phyloP scores from a whole-genome alignment of 2,797 vertebrate genomes.

The Acipenser oxyrinchus region DNA sequence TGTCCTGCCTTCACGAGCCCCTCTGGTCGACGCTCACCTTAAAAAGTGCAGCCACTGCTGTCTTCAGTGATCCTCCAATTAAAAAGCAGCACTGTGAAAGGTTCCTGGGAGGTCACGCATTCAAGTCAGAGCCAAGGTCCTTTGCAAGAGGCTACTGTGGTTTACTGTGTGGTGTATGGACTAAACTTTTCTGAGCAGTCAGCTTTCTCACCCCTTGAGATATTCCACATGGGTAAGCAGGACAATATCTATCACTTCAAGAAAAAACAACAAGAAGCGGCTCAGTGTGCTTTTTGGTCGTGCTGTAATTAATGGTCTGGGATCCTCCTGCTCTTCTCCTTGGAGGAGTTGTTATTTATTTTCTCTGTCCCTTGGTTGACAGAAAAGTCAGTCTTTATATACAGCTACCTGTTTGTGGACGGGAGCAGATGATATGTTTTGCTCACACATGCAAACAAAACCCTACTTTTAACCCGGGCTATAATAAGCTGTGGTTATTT shows the following conservation, averaged over 20 bases:
- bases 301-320: conserved; percentile 4
- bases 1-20: neutral
- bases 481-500: neutral
- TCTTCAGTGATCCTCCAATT: neutral
- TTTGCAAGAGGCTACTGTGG: neutral
- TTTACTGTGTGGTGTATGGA: neutral
- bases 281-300: neutral
- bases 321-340: neutral
- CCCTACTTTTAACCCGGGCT: neutral
- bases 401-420: neutral
- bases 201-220: neutral
- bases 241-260: neutral
- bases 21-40: neutral
- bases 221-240: neutral
- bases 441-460: neutral
- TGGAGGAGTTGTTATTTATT: neutral
- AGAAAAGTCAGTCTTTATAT: neutral
- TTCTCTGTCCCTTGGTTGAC: neutral
- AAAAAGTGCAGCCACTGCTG: neutral
- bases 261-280: neutral
- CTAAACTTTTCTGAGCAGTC: neutral
- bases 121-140: neutral
- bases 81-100: neutral
- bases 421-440: neutral
- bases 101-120: neutral